These are phyloP conservation scores for Zaprionus lineosus DNA, from an alignment of 2,888 invertebrate species.

Conservation along the genomic window DNA sequence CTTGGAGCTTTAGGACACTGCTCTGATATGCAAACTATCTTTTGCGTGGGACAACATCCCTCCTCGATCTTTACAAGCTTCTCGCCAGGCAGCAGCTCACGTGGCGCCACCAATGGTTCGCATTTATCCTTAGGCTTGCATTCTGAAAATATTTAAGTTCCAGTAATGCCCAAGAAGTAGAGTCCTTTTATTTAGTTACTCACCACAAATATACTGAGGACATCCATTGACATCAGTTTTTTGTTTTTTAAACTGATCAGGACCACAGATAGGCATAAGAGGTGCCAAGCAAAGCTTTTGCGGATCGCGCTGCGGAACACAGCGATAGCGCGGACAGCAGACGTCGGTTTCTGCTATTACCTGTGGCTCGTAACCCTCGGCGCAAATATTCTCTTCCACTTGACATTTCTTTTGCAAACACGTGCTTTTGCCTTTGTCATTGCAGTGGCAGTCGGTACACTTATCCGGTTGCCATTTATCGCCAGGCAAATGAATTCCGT, in stretches of 20 bases:
- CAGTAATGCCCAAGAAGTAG: too few relatives aligned
- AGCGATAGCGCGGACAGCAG: slow-evolving; percentile 89
- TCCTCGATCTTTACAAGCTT: slow-evolving; percentile 84
- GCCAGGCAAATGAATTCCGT: slow-evolving; percentile 86
- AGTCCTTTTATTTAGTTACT: too few relatives aligned
- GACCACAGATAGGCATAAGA: slow-evolving; percentile 87
- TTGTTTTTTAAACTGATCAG: slow-evolving; percentile 88
- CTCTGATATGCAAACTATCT: slow-evolving; percentile 85
- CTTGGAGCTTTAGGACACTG: slow-evolving; percentile 86
- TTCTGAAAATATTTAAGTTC: slow-evolving; percentile 84
- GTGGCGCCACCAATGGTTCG: slow-evolving; percentile 82
- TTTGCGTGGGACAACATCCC: slow-evolving; percentile 89
- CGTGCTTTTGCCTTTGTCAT: slow-evolving; percentile 84
- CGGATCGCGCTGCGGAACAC: slow-evolving; percentile 84
- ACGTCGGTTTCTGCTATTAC: slow-evolving; percentile 84
- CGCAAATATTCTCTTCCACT: slow-evolving; percentile 85
- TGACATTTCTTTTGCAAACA: slow-evolving; percentile 87
- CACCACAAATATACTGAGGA: slow-evolving; percentile 89
- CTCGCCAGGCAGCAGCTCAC: slow-evolving; percentile 86
- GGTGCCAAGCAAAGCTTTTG: slow-evolving; percentile 86
- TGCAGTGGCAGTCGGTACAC: slow-evolving; percentile 89
- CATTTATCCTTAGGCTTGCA: slow-evolving; percentile 90
- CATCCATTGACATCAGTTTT: slow-evolving; percentile 87
- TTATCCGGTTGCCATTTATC: slow-evolving; percentile 87
- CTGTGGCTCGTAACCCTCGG: slow-evolving; percentile 85